Base-by-base conservation (phyloP, 1,140 invertebrate species). In the Drosophila leontia region DNA sequence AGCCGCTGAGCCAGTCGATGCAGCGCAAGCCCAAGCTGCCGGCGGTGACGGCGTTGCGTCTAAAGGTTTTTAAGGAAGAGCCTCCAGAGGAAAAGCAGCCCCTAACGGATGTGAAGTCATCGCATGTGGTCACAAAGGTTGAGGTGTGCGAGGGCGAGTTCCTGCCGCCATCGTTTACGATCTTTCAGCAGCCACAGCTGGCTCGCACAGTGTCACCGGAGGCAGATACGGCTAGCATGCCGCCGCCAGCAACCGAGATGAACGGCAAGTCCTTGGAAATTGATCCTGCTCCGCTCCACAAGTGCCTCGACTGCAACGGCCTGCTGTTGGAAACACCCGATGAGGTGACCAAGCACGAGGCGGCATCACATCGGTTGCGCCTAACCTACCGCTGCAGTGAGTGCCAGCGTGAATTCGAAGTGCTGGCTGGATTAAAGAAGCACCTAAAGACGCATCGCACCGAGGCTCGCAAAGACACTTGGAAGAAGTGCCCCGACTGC, bases 401-500 rank as follows among this genome's bases (percentile, higher is more conserved):
- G 32, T 93, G 92, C 56, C 79, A 91, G 35, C 63, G 80, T 7
- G 92, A 92, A 57, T 93, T 93, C 34, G 83, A 88, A 41, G 47
- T 84, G 26, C 56, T 91, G 41, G 78, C 80, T 3, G 82, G 82
- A 0, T 72, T 92, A 7, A 92, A 92, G 69, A 91, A 92, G 55
- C 92, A 93, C 51, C 48, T 91, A 2, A 93, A 92, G 51, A 91
- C 82, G 19, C 92, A 93, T 75, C 83, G 90, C n/a, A 83, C 51
- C 2, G 88, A 91, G 60, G 78, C 79, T 0, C 90, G 88, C 13
- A 92, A 92, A 48, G 88, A 92, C 48, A 82, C 85, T 17, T 91
- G 84, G 88, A 91, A 87, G 51, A 91, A 92, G 61, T 94, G 94
- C 79, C 92, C 92, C 0, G 94, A 94, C 60, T 94, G 94, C 80